Base-by-base conservation (phyloP, 2,797 vertebrate species). In the Semaprochilodus insignis region DNA sequence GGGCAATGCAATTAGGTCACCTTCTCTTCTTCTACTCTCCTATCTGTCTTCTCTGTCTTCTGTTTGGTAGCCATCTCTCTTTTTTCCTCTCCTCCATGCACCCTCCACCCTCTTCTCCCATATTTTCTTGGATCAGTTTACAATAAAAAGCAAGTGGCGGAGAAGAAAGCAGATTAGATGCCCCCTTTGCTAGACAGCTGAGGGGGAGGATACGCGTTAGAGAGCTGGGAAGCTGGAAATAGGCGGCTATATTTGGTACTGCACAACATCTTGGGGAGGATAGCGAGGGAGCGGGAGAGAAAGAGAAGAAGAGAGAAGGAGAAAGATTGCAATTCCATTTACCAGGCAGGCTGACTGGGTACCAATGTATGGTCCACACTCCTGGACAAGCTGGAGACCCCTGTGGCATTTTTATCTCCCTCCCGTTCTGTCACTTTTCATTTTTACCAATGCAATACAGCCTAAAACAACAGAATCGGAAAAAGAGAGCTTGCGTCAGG, bases 241-340 rank as follows among this genome's bases (percentile, higher is more conserved):
- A 90, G 88, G 87, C 78, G n/a, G 85, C 89, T 90, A 89, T 90
- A 88, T 89, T 90, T 90, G 87, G 90, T 88, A 76, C 78, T 66
- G 85, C 83, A 87, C 81, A 86, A 87, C 82, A 84, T 85, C 78
- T 78, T 59, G 62, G 81, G 80, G 81, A 86, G 84, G 60, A 85
- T 79, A 85, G 80, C 23, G 77, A 86, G 82, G 84, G 81, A 85
- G 85, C 74, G 69, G 81, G 65, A 67, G 81, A 83, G 80, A 86
- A 71, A 83, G 82, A 87, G 73, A 80, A 55, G 77, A 54, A 63
- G 74, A 80, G 17, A 23, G 57, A 84, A 71, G 51, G 60, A 81
- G 74, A 85, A 71, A 81, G 86, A 85, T 74, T 72, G 80, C 82
- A 60, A 82, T 83, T 85, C 78, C 80, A 67, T 88, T 88, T 88